A percentile compares a stretch with the other conserved stretches of the same genome.
These are phyloP conservation scores for Penaeus indicus DNA, from an alignment of 1,140 invertebrate genomes.

Conservation along the genomic window DNA sequence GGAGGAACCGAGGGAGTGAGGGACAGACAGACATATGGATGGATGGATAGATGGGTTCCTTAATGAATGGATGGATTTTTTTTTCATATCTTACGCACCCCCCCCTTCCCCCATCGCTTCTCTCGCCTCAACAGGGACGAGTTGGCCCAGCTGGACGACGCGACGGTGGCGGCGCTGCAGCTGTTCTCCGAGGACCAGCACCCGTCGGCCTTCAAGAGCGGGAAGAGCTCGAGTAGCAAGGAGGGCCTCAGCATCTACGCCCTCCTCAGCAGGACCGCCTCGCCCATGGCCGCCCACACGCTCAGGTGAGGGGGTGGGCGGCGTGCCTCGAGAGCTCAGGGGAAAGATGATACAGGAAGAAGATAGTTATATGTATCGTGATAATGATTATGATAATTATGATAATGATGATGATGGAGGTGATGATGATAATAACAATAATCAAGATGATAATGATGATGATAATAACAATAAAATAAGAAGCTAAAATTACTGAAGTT, in stretches of 20 bases:
- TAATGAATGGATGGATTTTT: too few species aligned
- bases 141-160: slow-evolving; percentile 80
- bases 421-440: too few species aligned
- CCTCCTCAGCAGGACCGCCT: slow-evolving; percentile 80
- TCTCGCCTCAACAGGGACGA: slow-evolving; percentile 74
- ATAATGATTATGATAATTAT: too few species aligned
- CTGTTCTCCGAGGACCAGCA: slow-evolving; percentile 82
- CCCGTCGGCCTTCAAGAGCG: slow-evolving; percentile 81
- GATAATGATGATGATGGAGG: too few species aligned
- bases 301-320: slow-evolving; percentile 68
- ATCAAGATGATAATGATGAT: too few species aligned
- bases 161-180: slow-evolving; percentile 81
- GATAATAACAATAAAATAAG: too few species aligned
- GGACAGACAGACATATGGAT: too few species aligned
- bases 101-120: slow-evolving; percentile 44
- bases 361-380: too few species aligned
- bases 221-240: slow-evolving; percentile 71
- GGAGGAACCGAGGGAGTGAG: too few species aligned
- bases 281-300: slow-evolving; percentile 74
- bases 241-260: slow-evolving; percentile 82
- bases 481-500: too few species aligned
- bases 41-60: too few species aligned
- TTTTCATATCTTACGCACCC: not conserved
- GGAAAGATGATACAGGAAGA: not conserved
- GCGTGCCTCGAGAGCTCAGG: slow-evolving; percentile 6